Percentiles rank a stretch among this genome's conserved stretches.
Evolutionary conservation across 2,888 invertebrate species (phyloP).

Genomic region (Drosophila kambysellisi): DNA sequence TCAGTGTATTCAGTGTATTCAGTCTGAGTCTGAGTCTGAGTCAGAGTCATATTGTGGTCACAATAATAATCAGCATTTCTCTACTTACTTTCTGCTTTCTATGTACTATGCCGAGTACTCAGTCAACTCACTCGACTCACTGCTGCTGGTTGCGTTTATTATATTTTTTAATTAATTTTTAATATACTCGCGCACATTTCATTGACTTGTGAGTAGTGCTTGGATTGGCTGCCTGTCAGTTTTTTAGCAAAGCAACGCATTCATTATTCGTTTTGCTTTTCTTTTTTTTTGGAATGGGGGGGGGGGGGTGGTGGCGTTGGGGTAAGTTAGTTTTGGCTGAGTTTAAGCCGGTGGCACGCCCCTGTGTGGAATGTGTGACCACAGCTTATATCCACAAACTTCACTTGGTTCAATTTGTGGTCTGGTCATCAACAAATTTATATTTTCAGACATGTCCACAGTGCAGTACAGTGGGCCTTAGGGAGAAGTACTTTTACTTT

Average conservation of each 20-base stretch:
- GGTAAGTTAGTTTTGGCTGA: conserved; percentile 12
- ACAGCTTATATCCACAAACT: not conserved
- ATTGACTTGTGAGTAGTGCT: conserved; percentile 40
- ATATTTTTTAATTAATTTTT: conserved; percentile 69
- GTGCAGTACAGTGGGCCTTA: conserved; percentile 8
- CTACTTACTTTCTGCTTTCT: conserved; percentile 57
- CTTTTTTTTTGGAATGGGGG: conserved; percentile 3
- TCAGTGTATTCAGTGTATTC: not conserved
- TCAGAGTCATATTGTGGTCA: conserved; percentile 49
- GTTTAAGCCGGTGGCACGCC: conserved; percentile 53
- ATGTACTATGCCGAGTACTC: conserved; percentile 2
- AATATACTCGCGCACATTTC: conserved; percentile 46
- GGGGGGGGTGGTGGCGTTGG: conserved; percentile 1
- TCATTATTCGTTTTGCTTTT: conserved; percentile 37
- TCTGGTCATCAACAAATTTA: conserved; percentile 60
- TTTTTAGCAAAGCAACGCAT: conserved; percentile 13
- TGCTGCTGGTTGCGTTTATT: conserved; percentile 2
- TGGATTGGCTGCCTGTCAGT: conserved; percentile 12
- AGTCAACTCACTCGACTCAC: conserved; percentile 8
- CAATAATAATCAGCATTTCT: conserved; percentile 66
- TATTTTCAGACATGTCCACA: conserved; percentile 29
- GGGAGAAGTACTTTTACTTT: not conserved
- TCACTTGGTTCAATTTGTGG: conserved; percentile 39
- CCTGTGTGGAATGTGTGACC: conserved; percentile 48
- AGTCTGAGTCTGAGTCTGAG: not conserved